These are phyloP conservation scores for Diplazon laetatorius DNA, from an alignment of 2,888 invertebrate species.

Conservation along the genomic window DNA sequence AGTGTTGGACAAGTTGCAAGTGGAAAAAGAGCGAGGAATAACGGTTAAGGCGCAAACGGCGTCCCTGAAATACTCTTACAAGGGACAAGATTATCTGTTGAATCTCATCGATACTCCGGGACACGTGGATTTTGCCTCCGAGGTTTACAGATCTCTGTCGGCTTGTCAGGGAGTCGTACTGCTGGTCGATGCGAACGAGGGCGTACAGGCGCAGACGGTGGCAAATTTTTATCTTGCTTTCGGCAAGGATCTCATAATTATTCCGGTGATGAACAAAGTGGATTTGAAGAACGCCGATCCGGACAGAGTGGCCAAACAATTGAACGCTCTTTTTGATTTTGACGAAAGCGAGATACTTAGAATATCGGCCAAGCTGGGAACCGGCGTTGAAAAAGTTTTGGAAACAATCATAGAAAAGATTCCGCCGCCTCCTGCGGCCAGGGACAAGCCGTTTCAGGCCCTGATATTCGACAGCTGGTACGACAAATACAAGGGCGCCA, in stretches of 20 bases:
- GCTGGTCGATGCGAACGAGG: conserved; percentile 97
- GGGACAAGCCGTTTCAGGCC: conserved; percentile 88
- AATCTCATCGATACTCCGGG: conserved; percentile 99
- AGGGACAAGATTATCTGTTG: conserved; percentile 89
- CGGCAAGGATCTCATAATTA: conserved; percentile 90
- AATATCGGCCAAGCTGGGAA: conserved; percentile 96
- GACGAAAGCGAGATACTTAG: conserved; percentile 88
- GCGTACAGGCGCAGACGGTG: conserved; percentile 98
- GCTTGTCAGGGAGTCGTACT: conserved; percentile 98
- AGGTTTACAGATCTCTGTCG: conserved; percentile 95
- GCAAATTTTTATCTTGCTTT: conserved; percentile 97
- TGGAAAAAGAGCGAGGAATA: conserved; percentile 98
- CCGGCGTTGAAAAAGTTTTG: conserved; percentile 90
- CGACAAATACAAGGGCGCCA: conserved; percentile 92
- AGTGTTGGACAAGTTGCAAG: conserved; percentile 91
- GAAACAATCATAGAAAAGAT: conserved; percentile 90
- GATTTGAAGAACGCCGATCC: conserved; percentile 96
- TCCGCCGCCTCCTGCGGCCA: conserved; percentile 88
- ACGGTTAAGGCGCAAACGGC: conserved; percentile 99
- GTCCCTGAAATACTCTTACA: conserved; percentile 90
- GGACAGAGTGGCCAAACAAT: conserved; percentile 90
- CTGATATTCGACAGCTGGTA: conserved; percentile 97
- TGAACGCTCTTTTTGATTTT: conserved; percentile 92
- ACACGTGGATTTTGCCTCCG: conserved; percentile 98
- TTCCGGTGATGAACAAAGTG: conserved; percentile 98